phyloP scores from a whole-genome alignment of 2,113 vertebrate species.

The Amazona vittata region DNA sequence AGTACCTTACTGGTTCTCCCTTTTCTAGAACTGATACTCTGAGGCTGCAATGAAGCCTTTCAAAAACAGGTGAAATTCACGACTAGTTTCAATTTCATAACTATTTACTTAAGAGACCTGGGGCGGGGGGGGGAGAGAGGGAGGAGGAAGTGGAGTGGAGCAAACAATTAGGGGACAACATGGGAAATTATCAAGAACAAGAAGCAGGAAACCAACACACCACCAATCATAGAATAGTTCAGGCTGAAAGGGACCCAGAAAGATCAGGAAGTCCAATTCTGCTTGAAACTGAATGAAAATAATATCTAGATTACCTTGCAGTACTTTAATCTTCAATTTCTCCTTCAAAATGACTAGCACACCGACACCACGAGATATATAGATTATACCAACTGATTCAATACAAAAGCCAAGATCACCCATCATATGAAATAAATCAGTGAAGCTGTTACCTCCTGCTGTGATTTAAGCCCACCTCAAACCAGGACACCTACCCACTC shows the following conservation, averaged over 20 bases:
- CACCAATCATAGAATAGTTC: neutral
- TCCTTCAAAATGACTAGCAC: neutral
- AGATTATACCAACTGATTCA: neutral
- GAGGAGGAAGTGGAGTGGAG: neutral
- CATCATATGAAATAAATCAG: neutral
- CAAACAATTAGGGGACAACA: neutral
- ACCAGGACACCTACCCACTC: neutral
- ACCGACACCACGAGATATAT: neutral
- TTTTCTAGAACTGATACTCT: neutral
- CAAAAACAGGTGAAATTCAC: neutral
- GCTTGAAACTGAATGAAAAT: neutral
- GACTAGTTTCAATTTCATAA: neutral
- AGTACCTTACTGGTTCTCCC: neutral
- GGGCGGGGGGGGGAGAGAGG: too few relatives aligned
- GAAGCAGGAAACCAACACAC: neutral
- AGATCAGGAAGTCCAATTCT: neutral
- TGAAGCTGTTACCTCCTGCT: neutral
- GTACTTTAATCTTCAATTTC: neutral
- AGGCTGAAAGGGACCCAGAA: neutral
- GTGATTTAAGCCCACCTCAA: neutral
- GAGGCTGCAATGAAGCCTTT: neutral
- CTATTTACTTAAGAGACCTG: accelerated
- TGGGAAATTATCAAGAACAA: neutral
- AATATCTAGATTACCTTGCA: neutral
- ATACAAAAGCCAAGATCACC: neutral